Percentiles rank a stretch among this genome's conserved stretches.
Evolutionary conservation across 2,888 invertebrate genomes (phyloP).

Genomic region (Folsomia manolachei): DNA sequence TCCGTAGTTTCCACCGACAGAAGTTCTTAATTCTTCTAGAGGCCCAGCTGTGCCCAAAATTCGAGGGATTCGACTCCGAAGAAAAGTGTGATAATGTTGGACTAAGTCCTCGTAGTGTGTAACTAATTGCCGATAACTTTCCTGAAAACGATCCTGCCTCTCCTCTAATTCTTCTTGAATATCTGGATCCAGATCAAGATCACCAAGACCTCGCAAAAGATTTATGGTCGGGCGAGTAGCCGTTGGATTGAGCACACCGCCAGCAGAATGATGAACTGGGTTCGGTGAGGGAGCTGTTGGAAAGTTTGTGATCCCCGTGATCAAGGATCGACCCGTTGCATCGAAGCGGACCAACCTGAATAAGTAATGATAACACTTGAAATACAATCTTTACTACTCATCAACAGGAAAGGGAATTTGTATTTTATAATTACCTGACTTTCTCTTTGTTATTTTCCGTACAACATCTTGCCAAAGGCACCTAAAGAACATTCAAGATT

Average conservation of each 20-base stretch:
- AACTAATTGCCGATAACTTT: constrained; percentile 46
- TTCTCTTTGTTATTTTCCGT: constrained; percentile 76
- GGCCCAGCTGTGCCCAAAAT: constrained; percentile 28
- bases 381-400: not conserved
- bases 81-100: constrained; percentile 47
- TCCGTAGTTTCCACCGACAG: not conserved
- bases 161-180: constrained; percentile 34
- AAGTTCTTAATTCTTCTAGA: too few relatives aligned
- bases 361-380: constrained; percentile 39
- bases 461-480: constrained; percentile 70
- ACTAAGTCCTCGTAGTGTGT: constrained; percentile 49
- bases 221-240: not conserved
- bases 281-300: constrained; percentile 51
- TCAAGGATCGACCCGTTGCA: constrained; percentile 72
- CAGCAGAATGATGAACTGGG: not conserved
- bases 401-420: not conserved
- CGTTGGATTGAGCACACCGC: not conserved
- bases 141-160: constrained; percentile 48
- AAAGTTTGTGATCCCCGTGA: constrained; percentile 76
- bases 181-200: not conserved
- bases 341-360: constrained; percentile 80
- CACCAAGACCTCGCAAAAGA: not conserved
- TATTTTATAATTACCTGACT: constrained; percentile 63
- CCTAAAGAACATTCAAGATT: too few relatives aligned
- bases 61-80: constrained; percentile 44